Evolutionary conservation across 2,797 vertebrate genomes (phyloP), one percentile per base, ranked within the genome.

Genomic region (Poeciliopsis gracilis): DNA sequence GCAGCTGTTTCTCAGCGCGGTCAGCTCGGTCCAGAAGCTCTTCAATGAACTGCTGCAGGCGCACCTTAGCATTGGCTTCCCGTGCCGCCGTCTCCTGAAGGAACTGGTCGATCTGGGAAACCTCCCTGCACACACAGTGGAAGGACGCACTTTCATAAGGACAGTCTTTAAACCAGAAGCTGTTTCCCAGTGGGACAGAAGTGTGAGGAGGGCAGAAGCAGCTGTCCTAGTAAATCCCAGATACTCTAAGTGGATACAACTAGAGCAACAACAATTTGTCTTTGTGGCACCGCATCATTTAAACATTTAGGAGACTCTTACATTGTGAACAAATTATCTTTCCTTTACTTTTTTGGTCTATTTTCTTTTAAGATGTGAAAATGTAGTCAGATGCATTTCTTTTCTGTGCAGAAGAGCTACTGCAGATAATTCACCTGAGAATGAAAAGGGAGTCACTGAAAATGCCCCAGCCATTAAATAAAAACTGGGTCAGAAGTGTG

Each of bases 21-120:
- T 99, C 98, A 0, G 98, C 98, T 0, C 98, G 96, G 92, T 99
- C 98, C 91, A 99, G 94, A 82, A 99, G 97, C 93, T 99, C 98
- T 95, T 99, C 98, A 0, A 99, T 99, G 93, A 99, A 99, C 90
- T 98, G 98, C 94, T 99, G 98, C 87, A 99, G 95, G 0, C 98
- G 97, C 69, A 99, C 96, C 87, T 99, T 99, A 89, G 98, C 98
- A 0, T 97, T 99, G 90, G 98, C 98, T 90, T 99, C 98, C 0
- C 98, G 96, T 0, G 97, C 97, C 0, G 98, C 98, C 0, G 98
- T 99, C 92, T 99, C 98, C 95, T 99, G 99, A 81, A 99, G 96
- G 95, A 99, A 99, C 87, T 98, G 97, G 92, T 99, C 98, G 0
- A 99, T 99, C 94, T 99, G 98, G 82, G 97, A 94, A 86, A 98